Evolutionary conservation across 2,888 invertebrate genomes (phyloP).

Genomic region (Homarus gammarus): DNA sequence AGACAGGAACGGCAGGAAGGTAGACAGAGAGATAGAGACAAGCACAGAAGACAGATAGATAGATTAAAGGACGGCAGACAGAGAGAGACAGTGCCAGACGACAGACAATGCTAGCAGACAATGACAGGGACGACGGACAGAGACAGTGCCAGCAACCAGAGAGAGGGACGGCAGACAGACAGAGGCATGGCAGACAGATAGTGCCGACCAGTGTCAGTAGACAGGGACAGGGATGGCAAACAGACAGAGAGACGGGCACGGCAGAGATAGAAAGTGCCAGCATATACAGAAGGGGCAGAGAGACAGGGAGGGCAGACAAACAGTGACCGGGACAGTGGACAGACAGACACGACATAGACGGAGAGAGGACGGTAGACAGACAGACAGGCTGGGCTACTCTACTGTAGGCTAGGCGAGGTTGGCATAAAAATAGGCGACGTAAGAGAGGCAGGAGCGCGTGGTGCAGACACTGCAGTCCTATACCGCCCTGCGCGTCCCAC

Average conservation of each 20-base stretch:
- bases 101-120: not conserved
- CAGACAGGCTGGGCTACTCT: too few species aligned
- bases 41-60: too few species aligned
- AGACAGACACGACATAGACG: not conserved
- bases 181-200: not conserved
- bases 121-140: too few species aligned
- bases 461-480: constrained; percentile 34
- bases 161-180: too few species aligned
- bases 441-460: constrained; percentile 17
- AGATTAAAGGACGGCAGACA: not conserved
- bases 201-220: not conserved
- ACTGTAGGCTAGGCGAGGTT: too few species aligned
- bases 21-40: too few species aligned
- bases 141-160: not conserved
- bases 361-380: not conserved
- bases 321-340: not conserved
- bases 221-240: not conserved
- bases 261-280: too few species aligned
- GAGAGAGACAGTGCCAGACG: not conserved
- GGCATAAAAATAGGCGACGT: constrained; percentile 24
- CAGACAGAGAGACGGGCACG: not conserved
- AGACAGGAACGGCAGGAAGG: too few species aligned
- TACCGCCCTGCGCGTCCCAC: constrained; percentile 6
- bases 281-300: too few species aligned
- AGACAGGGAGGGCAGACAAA: not conserved